Conservation (phyloP, 2,888 invertebrate species). For the Apocheima hispidaria region DNA sequence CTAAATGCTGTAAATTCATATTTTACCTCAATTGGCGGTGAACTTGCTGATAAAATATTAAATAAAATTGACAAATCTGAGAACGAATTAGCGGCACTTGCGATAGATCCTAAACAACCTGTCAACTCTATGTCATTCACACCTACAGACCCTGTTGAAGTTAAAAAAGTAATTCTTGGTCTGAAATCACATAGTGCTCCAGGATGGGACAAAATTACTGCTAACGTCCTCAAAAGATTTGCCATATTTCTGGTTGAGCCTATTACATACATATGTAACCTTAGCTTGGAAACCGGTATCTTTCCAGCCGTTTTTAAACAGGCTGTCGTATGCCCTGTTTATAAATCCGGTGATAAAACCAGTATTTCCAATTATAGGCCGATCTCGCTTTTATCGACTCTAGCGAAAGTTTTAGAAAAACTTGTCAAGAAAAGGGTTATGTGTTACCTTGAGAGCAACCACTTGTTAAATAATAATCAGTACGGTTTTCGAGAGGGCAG, state of each 20-base stretch:
- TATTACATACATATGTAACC: not conserved
- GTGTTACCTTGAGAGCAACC: not conserved
- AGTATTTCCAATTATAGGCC: not conserved
- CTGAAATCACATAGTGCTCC: not conserved
- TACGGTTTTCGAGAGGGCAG: not conserved
- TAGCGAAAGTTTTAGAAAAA: not conserved
- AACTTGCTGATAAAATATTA: too few species aligned
- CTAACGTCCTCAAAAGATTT: not conserved
- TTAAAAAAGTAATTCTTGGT: not conserved
- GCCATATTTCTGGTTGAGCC: not conserved
- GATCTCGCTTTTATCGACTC: not conserved
- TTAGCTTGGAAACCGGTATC: not conserved
- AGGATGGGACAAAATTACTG: not conserved
- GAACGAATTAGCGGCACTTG: too few species aligned
- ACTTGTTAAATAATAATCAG: not conserved
- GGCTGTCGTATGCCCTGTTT: not conserved
- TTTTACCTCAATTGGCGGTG: too few species aligned
- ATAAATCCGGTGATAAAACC: not conserved
- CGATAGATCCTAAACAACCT: too few species aligned
- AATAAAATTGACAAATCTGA: too few species aligned
- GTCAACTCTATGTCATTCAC: too few species aligned
- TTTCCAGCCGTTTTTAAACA: not conserved
- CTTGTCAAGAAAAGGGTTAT: not conserved
- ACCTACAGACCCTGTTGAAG: not conserved
- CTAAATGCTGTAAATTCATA: not conserved